Evolutionary conservation across 2,888 invertebrate genomes (phyloP), one percentile per base, ranked within the genome.

Genomic region (Taenaris catops): DNA sequence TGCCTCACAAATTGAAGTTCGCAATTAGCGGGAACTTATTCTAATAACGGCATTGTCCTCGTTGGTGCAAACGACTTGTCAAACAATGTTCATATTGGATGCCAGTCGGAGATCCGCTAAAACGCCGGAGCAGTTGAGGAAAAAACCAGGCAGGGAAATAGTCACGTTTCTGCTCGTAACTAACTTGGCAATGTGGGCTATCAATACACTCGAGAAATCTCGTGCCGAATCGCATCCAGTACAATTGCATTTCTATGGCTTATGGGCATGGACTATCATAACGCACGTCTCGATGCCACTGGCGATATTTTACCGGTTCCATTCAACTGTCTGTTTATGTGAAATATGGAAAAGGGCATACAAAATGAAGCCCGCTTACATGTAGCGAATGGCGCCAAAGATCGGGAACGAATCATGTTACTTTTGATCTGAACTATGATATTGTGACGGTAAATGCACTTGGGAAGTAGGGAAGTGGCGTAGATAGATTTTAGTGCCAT

Each of bases 341-440:
- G 97, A 97, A 78, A 96, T 98, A 58, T 98, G 97, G 98, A 97
- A 97, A 76, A 89, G 94, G 51, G 96, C 97, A 3, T 98, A 97
- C 73, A 97, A 97, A 81, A 93, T 95, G 64, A 96, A 96, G 62
- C 94, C 94, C 1, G 91, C 94, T 61, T 94, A 93, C 62, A 94
- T 94, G 93, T 94, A 93, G 89, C 84, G 75, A 73, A 65, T 56
- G 65, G 67, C 55, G 52, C 64, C 55, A 52, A 74, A 68, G 63
- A 83, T 74, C 59, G 69, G 57, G 60, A 61, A 55, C 52, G 63
- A 43, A 38, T 29, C 28, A 25, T 34, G 26, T 19, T 20, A 45
- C 20, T 40, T 46, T 21, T 44, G 42, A 43, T 55, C 55, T 55
- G 52, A 64, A 41, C 41, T 37, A 41, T 34, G 28, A 34, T 38